Base-by-base conservation (phyloP, 2,888 invertebrate genomes). In the Diarsia brunnea region DNA sequence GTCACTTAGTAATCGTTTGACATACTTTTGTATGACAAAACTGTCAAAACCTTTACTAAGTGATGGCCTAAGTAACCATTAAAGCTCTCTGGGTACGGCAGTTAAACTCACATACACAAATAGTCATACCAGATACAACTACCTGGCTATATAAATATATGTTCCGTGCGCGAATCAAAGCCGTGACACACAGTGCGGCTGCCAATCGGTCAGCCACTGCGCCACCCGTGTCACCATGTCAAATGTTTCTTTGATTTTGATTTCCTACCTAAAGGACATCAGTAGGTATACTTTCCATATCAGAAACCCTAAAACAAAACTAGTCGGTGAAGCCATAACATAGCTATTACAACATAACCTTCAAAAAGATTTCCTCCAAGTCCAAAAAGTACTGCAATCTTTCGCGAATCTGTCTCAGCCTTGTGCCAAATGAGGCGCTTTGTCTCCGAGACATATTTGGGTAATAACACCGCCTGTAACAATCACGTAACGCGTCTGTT, bases 371-470 rank as follows among this genome's bases (percentile, higher is more conserved):
- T 16, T 61, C 53, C n/a, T 69, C 43, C 24, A 69, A 76, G 45
- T 53, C 60, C 43, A 43, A 76, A 24, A 76, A 69, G 31, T 14
- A 49, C 21, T 51, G 73, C 68, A 74, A 84, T 85, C 84, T 72
- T 24, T 61, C 27, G 81, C 72, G 66, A 76, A 84, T 85, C 84
- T 75, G 66, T 68, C 67, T 38, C 73, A 78, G 49, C 74, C 83
- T 82, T 65, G 83, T n/a, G n/a, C 82, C 73, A 63, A 75, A 84
- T 84, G 45, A 66, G 74, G 69, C 47, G n/a, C 61, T 74, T 67
- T 67, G 77, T 73, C 66, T 68, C 31, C n/a, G 77, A 24, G 81
- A 79, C 83, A 75, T 77, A 82, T 86, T 81, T 72, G 74, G 76
- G 69, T 75, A 85, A 86, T 82, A 80, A 66, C 81, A 72, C 43